A percentile compares a stretch with the other conserved stretches of the same genome.
phyloP scores from a whole-genome alignment of 2,113 vertebrate species.

The Isichthys henryi region DNA sequence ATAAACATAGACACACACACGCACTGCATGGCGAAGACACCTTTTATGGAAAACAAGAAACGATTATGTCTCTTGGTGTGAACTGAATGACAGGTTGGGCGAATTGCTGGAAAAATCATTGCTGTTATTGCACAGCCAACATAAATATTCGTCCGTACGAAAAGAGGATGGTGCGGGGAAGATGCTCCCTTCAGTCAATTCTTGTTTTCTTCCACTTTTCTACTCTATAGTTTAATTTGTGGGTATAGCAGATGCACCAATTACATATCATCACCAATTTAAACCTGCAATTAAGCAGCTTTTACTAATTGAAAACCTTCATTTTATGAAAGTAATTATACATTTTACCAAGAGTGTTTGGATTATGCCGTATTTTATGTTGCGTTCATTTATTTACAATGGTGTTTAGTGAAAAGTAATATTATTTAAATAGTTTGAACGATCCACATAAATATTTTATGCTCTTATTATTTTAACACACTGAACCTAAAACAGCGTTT shows the following conservation, averaged over 20 bases:
- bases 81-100: constrained; percentile 8
- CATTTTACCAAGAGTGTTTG: not conserved
- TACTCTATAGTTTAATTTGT: not conserved
- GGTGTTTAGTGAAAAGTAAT: not conserved
- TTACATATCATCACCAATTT: not conserved
- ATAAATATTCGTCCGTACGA: not conserved
- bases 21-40: not conserved
- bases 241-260: not conserved
- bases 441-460: not conserved
- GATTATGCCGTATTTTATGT: not conserved
- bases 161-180: not conserved
- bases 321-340: not conserved
- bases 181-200: not conserved
- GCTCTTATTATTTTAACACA: not conserved
- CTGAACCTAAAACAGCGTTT: not conserved
- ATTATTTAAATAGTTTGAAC: not conserved
- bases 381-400: not conserved
- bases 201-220: not conserved
- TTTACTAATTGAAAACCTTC: constrained; percentile 4
- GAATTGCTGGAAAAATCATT: not conserved
- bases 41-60: constrained; percentile 25
- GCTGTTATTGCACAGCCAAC: not conserved
- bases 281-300: not conserved
- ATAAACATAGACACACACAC: constrained; percentile 3
- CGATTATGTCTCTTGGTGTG: not conserved